Evolutionary conservation across 2,888 invertebrate genomes (phyloP).

Genomic region (Heliconius cydno): DNA sequence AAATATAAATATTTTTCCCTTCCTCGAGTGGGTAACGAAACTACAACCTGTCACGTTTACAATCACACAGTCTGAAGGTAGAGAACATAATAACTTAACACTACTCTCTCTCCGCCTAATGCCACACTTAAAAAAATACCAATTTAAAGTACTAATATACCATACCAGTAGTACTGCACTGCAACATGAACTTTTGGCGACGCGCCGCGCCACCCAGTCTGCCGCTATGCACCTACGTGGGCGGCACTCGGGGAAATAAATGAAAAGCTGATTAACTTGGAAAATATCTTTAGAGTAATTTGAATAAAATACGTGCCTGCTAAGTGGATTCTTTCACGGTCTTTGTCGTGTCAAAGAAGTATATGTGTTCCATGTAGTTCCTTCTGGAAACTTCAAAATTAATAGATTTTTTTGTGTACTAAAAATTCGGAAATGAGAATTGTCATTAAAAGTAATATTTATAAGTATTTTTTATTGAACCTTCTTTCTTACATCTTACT

Average conservation of each 20-base stretch:
- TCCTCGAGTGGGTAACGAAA: no score
- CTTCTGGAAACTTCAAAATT: no score
- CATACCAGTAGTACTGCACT: neutral
- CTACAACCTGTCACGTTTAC: no score
- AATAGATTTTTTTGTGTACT: no score
- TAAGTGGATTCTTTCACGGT: conserved; percentile 10
- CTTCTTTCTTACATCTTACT: no score
- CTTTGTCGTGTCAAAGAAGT: neutral
- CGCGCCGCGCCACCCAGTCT: conserved; percentile 22
- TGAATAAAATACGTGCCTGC: neutral
- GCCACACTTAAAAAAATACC: neutral
- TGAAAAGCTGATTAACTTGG: conserved; percentile 17
- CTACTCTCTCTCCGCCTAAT: no score
- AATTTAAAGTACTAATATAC: neutral
- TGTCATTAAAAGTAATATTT: no score
- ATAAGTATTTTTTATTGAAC: no score
- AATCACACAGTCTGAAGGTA: no score
- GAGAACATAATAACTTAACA: no score
- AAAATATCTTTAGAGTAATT: neutral
- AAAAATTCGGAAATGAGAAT: no score
- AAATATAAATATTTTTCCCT: no score
- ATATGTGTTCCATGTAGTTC: neutral
- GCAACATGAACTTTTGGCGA: conserved; percentile 20
- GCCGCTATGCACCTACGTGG: conserved; percentile 27
- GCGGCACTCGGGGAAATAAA: neutral